phyloP scores from a whole-genome alignment of 2,888 invertebrate species.

The Drosophila yooni region DNA sequence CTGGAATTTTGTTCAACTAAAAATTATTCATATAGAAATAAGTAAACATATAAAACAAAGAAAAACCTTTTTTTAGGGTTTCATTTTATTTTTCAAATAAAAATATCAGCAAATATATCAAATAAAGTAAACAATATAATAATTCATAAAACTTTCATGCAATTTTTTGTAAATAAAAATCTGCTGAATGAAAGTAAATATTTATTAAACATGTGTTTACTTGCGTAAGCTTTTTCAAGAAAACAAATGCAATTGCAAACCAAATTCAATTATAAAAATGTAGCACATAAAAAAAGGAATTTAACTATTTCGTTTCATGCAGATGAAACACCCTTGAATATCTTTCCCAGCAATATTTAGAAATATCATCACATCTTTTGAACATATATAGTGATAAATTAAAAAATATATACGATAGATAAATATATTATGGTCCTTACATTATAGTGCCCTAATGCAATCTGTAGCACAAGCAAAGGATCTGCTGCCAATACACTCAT shows the following conservation, averaged over 20 bases:
- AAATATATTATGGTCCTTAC: neutral
- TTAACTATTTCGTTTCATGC: neutral
- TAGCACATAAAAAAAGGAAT: neutral
- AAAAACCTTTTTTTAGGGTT: neutral
- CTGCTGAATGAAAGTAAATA: neutral
- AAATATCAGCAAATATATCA: neutral
- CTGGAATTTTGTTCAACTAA: slow-evolving; percentile 16
- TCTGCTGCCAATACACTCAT: neutral
- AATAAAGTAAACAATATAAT: neutral
- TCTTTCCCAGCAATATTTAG: neutral
- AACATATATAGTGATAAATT: neutral
- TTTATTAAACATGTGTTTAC: neutral
- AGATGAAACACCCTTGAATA: neutral
- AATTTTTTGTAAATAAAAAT: neutral
- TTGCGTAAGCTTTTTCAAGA: neutral
- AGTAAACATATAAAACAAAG: neutral
- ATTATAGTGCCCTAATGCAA: neutral
- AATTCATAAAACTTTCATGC: neutral
- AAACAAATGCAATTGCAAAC: neutral
- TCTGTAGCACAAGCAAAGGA: neutral
- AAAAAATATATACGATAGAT: neutral
- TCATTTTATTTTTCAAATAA: neutral
- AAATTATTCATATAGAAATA: too few species aligned
- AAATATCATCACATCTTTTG: neutral
- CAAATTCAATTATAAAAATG: neutral